Evolutionary conservation across 1,140 invertebrate genomes (phyloP).

Genomic region (Melipona quadrifasciata): DNA sequence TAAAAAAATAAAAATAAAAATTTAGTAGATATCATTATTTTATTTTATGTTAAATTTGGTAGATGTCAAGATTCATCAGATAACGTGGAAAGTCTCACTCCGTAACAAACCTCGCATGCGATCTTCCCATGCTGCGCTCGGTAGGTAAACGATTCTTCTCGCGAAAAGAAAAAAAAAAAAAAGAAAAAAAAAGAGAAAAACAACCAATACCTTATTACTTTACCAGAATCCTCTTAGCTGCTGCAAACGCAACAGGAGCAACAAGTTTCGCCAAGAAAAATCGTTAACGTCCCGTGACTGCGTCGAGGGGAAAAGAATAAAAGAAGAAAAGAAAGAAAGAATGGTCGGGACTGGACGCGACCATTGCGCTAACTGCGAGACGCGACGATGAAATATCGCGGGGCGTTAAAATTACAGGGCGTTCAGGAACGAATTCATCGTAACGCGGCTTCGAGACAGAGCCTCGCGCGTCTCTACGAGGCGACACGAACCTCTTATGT

Average conservation of each 20-base stretch:
- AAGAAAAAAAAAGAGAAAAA: not conserved
- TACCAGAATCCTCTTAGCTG: not conserved
- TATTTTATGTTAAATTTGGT: no score
- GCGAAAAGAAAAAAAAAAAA: not conserved
- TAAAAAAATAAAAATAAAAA: no score
- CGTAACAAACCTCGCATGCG: not conserved
- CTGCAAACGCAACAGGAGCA: conserved; percentile 8
- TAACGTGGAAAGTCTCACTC: not conserved
- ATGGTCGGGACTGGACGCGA: not conserved
- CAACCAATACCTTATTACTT: not conserved
- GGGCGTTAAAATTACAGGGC: conserved; percentile 41
- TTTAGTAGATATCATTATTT: no score
- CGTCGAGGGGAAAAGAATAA: not conserved
- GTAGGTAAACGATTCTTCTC: not conserved
- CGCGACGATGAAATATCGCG: conserved; percentile 28
- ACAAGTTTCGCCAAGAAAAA: conserved; percentile 8
- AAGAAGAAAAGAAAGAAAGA: not conserved
- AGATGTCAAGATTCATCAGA: no score
- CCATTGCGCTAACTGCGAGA: not conserved
- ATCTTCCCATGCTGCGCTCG: not conserved
- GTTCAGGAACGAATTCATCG: conserved; percentile 35
- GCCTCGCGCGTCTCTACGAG: not conserved
- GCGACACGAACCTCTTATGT: conserved; percentile 6
- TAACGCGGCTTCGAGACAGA: not conserved
- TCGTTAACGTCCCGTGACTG: conserved; percentile 1